Evolutionary conservation across 1,140 invertebrate genomes (phyloP), one percentile per base, ranked within the genome.

Genomic region (Drosophila ercepeae): DNA sequence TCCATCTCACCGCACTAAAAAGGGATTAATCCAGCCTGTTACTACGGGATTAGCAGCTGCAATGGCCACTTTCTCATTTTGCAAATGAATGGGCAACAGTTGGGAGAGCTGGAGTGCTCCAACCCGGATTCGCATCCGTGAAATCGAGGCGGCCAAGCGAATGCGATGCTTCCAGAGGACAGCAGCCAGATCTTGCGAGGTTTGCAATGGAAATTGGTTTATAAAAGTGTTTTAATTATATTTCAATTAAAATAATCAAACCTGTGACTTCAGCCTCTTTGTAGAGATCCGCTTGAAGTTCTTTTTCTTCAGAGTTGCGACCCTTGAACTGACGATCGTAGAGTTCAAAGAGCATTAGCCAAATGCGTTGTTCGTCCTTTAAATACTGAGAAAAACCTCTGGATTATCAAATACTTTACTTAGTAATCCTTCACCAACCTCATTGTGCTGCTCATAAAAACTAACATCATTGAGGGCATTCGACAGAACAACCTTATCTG

Each of bases 21-120:
- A 94, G 0, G 93, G 94, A 89, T 96, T 96, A 0, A 96, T 93
- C 95, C 95, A 96, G 59, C 95, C 95, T 0, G 94, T 95, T 4
- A 95, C 93, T 0, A 94, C 92, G 0, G 93, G 92, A 48, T 93
- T 93, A 27, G 94, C 92, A 1, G 93, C 92, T 9, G 93, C 93
- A 46, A 93, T 93, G 1, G 92, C 93, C 11, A 95, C 92, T 45
- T 93, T 93, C 39, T 94, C 94, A 63, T 95, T 94, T 41, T 94
- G 93, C 50, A 96, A 84, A 89, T 95, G 95, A 6, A 83, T 64
- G 1, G 95, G 95, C 9, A 96, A 90, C 16, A 96, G 82, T 32
- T 95, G 92, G 4, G 94, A 94, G 73, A 94, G 91, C 1, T 92
- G 91, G n/a, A 94, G 92, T 11, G 95, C 95, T 29, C 93, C 94